Conservation (phyloP, 2,888 invertebrate species). For the Stenodema calcarata region DNA sequence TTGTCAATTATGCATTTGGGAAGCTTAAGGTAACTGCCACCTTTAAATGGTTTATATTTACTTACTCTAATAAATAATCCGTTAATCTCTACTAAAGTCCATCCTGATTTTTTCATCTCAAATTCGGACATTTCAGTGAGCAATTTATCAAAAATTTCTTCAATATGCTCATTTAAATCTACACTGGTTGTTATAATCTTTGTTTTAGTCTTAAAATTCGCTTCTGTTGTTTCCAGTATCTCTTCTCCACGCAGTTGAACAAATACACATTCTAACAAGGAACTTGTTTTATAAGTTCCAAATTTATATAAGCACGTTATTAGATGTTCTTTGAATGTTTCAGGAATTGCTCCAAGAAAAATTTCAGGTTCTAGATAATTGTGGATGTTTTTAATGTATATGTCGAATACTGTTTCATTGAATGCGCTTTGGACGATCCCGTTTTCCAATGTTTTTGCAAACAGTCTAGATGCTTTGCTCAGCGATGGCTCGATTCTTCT, state of each 20-base stretch:
- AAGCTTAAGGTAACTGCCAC: neutral
- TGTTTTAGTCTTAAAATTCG: neutral
- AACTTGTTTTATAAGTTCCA: neutral
- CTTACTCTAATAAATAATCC: neutral
- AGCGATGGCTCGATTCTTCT: neutral
- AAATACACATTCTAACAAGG: neutral
- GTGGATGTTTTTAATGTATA: neutral
- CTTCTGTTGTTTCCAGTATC: neutral
- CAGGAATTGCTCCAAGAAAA: neutral
- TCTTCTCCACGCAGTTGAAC: neutral
- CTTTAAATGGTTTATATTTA: neutral
- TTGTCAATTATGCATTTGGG: neutral
- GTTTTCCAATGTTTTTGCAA: neutral
- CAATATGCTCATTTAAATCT: neutral
- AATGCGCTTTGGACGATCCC: neutral
- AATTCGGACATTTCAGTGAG: neutral
- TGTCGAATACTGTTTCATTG: neutral
- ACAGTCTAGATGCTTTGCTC: neutral
- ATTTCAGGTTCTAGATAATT: neutral
- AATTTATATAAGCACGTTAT: neutral
- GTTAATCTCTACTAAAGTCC: neutral
- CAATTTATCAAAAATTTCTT: neutral
- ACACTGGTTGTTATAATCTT: neutral
- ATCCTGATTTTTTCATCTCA: slow-evolving; percentile 17
- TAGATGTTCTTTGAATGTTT: neutral